Evolutionary conservation across 2,888 invertebrate species (phyloP).

Genomic region (Callosobruchus maculatus): DNA sequence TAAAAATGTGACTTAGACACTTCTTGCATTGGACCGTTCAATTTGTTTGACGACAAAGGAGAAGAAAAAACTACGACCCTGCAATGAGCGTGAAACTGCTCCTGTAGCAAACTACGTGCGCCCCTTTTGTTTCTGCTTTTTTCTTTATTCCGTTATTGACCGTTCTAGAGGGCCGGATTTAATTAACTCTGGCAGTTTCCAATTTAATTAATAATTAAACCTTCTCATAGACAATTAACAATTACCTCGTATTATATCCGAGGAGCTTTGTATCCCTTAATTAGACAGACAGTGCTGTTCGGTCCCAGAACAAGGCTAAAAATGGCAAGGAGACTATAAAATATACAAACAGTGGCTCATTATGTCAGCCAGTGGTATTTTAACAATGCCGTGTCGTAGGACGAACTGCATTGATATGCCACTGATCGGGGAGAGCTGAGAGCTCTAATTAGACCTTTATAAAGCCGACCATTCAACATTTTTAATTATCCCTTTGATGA

Average conservation of each 20-base stretch:
- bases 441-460: conserved; percentile 28
- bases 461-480: conserved; percentile 21
- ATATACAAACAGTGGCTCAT: conserved; percentile 47
- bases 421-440: neutral
- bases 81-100: neutral
- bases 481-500: conserved; percentile 23
- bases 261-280: conserved; percentile 38
- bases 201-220: conserved; percentile 47
- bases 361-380: conserved; percentile 43
- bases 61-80: neutral
- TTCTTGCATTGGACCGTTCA: too few relatives aligned
- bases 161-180: neutral
- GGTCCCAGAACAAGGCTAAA: conserved; percentile 35
- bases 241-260: conserved; percentile 42
- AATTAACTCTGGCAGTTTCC: conserved; percentile 23
- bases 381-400: conserved; percentile 41
- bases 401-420: conserved; percentile 39
- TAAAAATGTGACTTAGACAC: too few relatives aligned
- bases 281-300: conserved; percentile 28
- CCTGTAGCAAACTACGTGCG: neutral
- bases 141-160: neutral
- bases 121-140: neutral
- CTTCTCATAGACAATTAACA: conserved; percentile 45
- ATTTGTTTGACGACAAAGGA: too few relatives aligned
- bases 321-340: conserved; percentile 45